phyloP scores from a whole-genome alignment of 2,797 vertebrate genomes.

The Miichthys miiuy region DNA sequence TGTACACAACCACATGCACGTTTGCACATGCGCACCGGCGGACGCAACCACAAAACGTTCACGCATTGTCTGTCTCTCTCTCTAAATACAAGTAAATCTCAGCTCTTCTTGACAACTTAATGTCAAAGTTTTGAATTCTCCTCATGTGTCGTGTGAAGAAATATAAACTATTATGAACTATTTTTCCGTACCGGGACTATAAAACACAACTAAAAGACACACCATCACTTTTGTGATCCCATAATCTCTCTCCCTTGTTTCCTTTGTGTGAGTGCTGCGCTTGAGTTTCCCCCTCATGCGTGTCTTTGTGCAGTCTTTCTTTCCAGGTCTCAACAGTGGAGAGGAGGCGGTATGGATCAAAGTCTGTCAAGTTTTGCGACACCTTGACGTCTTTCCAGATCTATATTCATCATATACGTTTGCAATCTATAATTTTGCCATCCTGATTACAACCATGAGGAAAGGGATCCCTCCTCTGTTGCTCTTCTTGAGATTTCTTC shows the following conservation, averaged over 20 bases:
- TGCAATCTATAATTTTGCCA: background rate
- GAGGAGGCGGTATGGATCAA: background rate
- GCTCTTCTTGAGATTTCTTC: background rate
- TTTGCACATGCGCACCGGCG: constrained; percentile 34
- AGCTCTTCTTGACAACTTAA: background rate
- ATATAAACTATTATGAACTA: background rate
- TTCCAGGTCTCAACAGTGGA: background rate
- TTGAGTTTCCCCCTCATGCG: background rate
- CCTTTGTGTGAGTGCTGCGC: background rate
- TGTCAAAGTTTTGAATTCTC: background rate
- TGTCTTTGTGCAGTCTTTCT: background rate
- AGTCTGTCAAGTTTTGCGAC: too few species aligned
- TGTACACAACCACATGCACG: constrained; percentile 59
- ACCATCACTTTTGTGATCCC: background rate
- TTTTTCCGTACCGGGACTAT: background rate
- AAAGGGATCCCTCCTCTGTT: background rate
- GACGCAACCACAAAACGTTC: constrained; percentile 15
- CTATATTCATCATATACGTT: background rate
- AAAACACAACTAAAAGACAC: background rate
- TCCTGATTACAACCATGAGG: background rate
- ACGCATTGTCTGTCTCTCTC: background rate
- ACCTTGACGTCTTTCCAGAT: background rate
- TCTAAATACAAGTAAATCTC: constrained; percentile 8
- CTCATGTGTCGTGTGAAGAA: background rate
- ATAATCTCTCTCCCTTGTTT: background rate